Base-by-base conservation (phyloP, 2,797 vertebrate species). In the Scyliorhinus canicula region DNA sequence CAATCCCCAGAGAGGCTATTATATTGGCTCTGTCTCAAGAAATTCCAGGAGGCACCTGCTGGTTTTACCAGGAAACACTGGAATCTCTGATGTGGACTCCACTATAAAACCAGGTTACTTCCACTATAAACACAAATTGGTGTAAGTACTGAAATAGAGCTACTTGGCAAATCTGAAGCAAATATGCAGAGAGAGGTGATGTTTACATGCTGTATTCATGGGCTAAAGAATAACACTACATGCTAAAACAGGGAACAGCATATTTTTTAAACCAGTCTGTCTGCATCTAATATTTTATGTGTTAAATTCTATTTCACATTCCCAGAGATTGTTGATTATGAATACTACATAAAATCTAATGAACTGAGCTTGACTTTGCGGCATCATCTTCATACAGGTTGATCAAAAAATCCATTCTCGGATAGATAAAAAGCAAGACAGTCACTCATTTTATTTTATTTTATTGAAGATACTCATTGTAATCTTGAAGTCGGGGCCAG, bases 11-110 rank as follows among this genome's bases (percentile, higher is more conserved):
- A 77, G 52, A 86, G 1, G 0, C 0, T 26, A 84, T 0, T 26
- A 16, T 8, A 0, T 90, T 0, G 6, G 74, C 12, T 60, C 6
- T 9, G 21, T 26, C 0, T 35, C 93, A 65, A 47, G 0, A 69
- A 16, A 91, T 0, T 24, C 95, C 0, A 86, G 95, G 12, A 95
- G 24, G 4, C 12, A 4, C 50, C 12, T 69, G 1, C 14, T 95
- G 0, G 0, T 55, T 47, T 95, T 82, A 0, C 95, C 57, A 0
- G 86, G 93, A n/a, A 55, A 0, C 84, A 57, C 82, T 21, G 60
- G 50, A 0, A 35, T 74, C 0, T 19, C 31, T 0, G 95, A 71
- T 4, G 57, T 28, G 6, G 74, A 26, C 12, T 35, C 74, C 6
- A 11, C 19, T 9, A 95, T 0, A 8, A 2, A 74, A 79, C 95